phyloP scores from a whole-genome alignment of 2,797 vertebrate genomes.

The Melanotaenia boesemani region DNA sequence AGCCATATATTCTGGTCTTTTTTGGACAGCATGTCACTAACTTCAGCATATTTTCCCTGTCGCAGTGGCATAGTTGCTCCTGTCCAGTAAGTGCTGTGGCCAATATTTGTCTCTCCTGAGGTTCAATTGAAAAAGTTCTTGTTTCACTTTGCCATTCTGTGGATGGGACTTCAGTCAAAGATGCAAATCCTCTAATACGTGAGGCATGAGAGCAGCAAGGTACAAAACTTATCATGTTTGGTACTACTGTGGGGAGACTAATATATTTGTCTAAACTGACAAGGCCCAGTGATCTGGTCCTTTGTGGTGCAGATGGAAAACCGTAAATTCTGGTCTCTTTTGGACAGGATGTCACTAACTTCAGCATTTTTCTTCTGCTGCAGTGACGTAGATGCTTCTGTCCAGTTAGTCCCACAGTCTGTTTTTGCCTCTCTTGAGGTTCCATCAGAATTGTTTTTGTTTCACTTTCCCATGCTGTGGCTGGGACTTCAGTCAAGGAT shows the following conservation, averaged over 20 bases:
- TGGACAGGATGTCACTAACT: conserved; percentile 62
- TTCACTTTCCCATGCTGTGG: conserved; percentile 48
- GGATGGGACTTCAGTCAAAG: conserved; percentile 28
- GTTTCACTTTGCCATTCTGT: conserved; percentile 49
- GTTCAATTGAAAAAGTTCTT: conserved; percentile 37
- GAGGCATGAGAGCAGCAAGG: conserved; percentile 65
- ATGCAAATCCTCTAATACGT: conserved; percentile 67
- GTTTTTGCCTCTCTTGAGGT: conserved; percentile 24
- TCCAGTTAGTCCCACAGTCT: not conserved
- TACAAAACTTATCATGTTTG: conserved; percentile 39
- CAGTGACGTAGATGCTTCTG: conserved; percentile 11
- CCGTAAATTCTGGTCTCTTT: conserved; percentile 57
- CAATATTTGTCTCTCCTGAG: conserved; percentile 20
- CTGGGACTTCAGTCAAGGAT: conserved; percentile 38
- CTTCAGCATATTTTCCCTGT: conserved; percentile 41
- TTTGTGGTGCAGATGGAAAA: conserved; percentile 65
- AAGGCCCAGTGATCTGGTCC: conserved; percentile 39
- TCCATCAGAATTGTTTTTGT: conserved; percentile 38
- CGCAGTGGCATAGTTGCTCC: conserved; percentile 7
- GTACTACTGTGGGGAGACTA: conserved; percentile 13
- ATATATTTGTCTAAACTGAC: conserved; percentile 38
- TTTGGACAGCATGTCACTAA: conserved; percentile 67
- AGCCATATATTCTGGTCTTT: conserved; percentile 55
- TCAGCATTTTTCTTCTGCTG: conserved; percentile 15
- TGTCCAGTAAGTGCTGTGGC: conserved; percentile 11